These are phyloP conservation scores for Troilus luridus DNA, from an alignment of 2,888 invertebrate genomes.

Conservation along the genomic window DNA sequence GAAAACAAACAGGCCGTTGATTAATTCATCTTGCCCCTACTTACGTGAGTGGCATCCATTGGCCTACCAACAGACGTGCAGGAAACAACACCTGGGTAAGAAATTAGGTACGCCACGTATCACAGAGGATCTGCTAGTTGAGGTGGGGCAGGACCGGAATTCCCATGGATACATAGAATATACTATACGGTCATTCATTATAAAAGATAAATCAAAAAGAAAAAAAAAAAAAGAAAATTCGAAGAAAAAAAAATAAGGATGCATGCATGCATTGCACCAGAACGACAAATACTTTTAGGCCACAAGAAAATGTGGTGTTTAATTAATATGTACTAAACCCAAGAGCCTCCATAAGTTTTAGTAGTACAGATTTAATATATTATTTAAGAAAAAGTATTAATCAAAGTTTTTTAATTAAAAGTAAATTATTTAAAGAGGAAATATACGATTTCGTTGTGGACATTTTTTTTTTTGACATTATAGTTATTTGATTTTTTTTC, in stretches of 20 bases:
- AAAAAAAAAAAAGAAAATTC: not conserved
- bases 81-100: constrained; percentile 34
- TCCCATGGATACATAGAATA: not conserved
- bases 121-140: not conserved
- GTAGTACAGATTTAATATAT: too few species aligned
- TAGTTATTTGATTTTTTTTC: too few species aligned
- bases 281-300: too few species aligned
- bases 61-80: not conserved
- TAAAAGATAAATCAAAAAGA: not conserved
- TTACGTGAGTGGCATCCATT: constrained; percentile 25
- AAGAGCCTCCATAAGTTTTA: too few species aligned
- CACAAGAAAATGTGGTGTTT: too few species aligned
- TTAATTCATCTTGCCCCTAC: constrained; percentile 30
- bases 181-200: not conserved
- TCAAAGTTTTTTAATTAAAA: too few species aligned
- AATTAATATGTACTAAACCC: too few species aligned
- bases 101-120: not conserved
- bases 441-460: too few species aligned
- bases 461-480: too few species aligned
- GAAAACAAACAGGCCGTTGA: constrained; percentile 10
- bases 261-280: too few species aligned
- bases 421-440: too few species aligned
- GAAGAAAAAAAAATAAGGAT: not conserved
- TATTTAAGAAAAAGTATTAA: too few species aligned
- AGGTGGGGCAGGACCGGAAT: not conserved